A percentile compares a stretch with the other conserved stretches of the same genome.
Evolutionary conservation across 2,797 vertebrate species (phyloP).

Genomic region (Argyrosomus regius): DNA sequence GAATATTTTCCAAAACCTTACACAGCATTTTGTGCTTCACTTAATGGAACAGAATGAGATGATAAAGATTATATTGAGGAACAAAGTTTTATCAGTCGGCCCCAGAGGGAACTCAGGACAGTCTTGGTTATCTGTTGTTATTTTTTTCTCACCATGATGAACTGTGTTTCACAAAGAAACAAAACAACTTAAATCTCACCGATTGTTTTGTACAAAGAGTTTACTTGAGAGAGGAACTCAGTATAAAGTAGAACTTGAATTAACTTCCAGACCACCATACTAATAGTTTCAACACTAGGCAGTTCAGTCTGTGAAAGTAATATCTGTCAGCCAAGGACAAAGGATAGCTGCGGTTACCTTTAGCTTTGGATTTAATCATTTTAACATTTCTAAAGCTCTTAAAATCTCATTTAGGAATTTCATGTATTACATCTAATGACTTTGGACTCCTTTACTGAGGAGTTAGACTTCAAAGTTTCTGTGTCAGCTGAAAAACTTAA

Average conservation of each 20-base stretch:
- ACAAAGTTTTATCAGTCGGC: slow-evolving; percentile 49
- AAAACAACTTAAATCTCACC: slow-evolving; percentile 64
- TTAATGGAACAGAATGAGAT: slow-evolving; percentile 51
- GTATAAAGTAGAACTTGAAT: slow-evolving; percentile 20
- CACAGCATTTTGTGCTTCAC: slow-evolving; percentile 40
- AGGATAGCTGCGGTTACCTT: not conserved
- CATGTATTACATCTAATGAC: not conserved
- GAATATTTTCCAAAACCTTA: slow-evolving; percentile 51
- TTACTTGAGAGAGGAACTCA: slow-evolving; percentile 21
- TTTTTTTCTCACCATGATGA: slow-evolving; percentile 48
- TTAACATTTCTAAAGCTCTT: not conserved
- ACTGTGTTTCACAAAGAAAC: slow-evolving; percentile 46
- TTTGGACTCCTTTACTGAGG: not conserved
- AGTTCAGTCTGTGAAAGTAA: not conserved
- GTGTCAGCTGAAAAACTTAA: not conserved
- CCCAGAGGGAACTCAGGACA: slow-evolving; percentile 26
- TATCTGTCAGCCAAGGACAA: slow-evolving; percentile 4
- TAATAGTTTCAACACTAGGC: not conserved
- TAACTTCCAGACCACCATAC: not conserved
- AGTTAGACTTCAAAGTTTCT: not conserved
- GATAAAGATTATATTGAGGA: slow-evolving; percentile 52
- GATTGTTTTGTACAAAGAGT: slow-evolving; percentile 24
- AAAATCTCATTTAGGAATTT: not conserved
- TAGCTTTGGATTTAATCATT: slow-evolving; percentile 19
- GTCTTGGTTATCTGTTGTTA: slow-evolving; percentile 49